Base-by-base conservation (phyloP, 2,888 invertebrate genomes). In the Zootermopsis nevadensis region DNA sequence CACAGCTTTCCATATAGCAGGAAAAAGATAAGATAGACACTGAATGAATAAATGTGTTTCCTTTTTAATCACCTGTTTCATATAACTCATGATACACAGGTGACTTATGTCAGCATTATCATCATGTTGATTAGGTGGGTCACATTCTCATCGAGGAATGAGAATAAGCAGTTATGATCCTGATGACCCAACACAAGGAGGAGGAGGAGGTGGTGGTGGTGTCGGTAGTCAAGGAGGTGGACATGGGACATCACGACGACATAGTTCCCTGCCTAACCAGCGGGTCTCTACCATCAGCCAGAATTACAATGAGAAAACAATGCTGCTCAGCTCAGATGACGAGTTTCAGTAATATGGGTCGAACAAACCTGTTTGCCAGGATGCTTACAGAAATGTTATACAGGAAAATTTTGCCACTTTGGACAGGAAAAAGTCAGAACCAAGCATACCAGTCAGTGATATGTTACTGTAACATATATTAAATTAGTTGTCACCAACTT, bases 301-400 rank as follows among this genome's bases (percentile, higher is more conserved):
- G 87, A 95, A 95, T 90, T 97, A 97, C 91, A 98, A 96, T 90
- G 98, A 98, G 92, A 98, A 98, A 91, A 97, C 98, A 66, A 97
- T 98, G 92, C 93, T 98, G 86, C 93, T 98, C 86, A 97, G 97
- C 91, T 98, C 98, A 86, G 98, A 98, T 89, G 98, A 98, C 89
- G 98, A 98, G 90, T 96, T 96, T 90, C 96, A 96, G 92, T 96
- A 92, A 81, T 69, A 33, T 33, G 33, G 22, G 33, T 15, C 22
- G 19, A 2, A 4, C 69, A 74, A 22, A n/a, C n/a, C 31, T 74
- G 60, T 60, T 27, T 60, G 60, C 24, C 74, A 33, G 3, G 74
- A 10, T 74, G 33, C 30, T 33, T 74, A n/a, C 31, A 74, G 33
- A 33, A 33, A 33, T 74, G 2, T 38, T 74, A 22, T 38, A 2